Evolutionary conservation across 2,797 vertebrate species (phyloP).

Genomic region (Malacoraja senta): DNA sequence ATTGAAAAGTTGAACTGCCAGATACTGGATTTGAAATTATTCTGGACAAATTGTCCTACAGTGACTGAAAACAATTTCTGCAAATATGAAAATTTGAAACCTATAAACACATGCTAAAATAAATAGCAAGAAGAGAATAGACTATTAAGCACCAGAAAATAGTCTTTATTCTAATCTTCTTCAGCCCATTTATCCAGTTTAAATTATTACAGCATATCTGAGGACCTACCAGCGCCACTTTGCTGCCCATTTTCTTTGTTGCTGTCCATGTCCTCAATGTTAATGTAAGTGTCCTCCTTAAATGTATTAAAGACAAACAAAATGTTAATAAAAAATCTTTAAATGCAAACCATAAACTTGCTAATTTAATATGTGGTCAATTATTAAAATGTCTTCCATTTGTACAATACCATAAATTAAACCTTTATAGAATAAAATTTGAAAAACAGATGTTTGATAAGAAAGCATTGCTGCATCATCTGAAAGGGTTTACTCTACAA

Average conservation of each 20-base stretch:
- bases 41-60: background rate
- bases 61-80: background rate
- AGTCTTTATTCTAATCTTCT: background rate
- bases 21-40: background rate
- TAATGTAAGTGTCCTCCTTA: slow-evolving; percentile 53
- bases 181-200: background rate
- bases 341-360: background rate
- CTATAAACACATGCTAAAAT: background rate
- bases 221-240: slow-evolving; percentile 43
- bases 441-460: background rate
- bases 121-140: background rate
- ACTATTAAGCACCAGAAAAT: background rate
- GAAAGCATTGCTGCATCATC: background rate
- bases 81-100: background rate
- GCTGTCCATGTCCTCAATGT: slow-evolving; percentile 47
- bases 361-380: background rate
- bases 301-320: slow-evolving; percentile 38
- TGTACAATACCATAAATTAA: background rate
- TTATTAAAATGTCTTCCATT: background rate
- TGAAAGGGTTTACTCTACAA: background rate
- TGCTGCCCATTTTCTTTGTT: slow-evolving; percentile 46
- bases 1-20: background rate
- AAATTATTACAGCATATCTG: background rate
- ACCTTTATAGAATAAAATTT: background rate
- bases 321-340: slow-evolving; percentile 9